A percentile compares a stretch with the other conserved stretches of the same genome.
Conservation (phyloP, 2,888 invertebrate genomes). For the Trichopoda pennipes region DNA sequence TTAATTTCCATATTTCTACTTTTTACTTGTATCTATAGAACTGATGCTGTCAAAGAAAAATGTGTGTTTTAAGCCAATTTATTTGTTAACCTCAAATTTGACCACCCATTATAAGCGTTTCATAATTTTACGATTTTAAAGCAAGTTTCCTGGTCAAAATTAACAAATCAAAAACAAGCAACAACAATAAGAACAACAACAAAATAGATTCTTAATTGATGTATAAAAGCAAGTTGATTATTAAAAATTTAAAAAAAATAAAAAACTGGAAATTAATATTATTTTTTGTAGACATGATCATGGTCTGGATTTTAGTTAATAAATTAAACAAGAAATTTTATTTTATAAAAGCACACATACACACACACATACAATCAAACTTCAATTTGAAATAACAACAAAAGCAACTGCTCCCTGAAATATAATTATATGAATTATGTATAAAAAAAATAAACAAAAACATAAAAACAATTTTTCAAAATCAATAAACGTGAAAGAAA, state of each 20-base stretch:
- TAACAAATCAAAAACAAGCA: conserved; percentile 28
- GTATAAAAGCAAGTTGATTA: conserved; percentile 64
- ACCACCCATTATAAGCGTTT: not conserved
- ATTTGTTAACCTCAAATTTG: too few relatives aligned
- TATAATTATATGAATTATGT: conserved; percentile 54
- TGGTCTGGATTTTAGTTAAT: conserved; percentile 61
- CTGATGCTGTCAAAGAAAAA: too few relatives aligned
- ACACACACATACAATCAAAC: conserved; percentile 34
- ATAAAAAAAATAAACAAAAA: conserved; percentile 52
- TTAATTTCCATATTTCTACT: too few relatives aligned
- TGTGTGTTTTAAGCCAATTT: too few relatives aligned
- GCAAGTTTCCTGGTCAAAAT: too few relatives aligned
- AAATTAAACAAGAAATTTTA: conserved; percentile 8
- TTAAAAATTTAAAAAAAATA: conserved; percentile 40
- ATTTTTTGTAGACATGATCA: conserved; percentile 61
- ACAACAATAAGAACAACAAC: conserved; percentile 25
- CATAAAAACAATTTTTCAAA: conserved; percentile 60
- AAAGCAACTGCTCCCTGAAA: not conserved
- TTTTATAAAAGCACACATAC: conserved; percentile 58
- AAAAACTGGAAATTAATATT: conserved; percentile 31
- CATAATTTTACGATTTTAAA: conserved; percentile 42
- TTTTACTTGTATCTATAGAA: too few relatives aligned
- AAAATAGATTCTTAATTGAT: conserved; percentile 62
- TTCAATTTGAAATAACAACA: conserved; percentile 26
- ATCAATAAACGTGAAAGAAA: conserved; percentile 8